These are phyloP conservation scores for Aulostomus chinensis DNA, from an alignment of 2,797 vertebrate genomes.

Conservation along the genomic window DNA sequence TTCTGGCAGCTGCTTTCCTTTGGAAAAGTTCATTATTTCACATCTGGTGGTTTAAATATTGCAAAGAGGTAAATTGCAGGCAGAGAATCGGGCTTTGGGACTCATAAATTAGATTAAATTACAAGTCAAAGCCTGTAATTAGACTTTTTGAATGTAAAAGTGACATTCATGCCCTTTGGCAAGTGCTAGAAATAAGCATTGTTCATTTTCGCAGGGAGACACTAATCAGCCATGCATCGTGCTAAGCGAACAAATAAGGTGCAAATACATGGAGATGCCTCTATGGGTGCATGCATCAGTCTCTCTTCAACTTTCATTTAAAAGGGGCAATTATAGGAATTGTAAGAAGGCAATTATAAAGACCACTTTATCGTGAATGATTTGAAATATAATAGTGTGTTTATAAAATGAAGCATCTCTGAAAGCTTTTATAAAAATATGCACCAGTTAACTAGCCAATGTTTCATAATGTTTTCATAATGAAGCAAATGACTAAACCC, in stretches of 20 bases:
- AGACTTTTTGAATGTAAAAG: constrained; percentile 29
- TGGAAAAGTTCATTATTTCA: constrained; percentile 53
- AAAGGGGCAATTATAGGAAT: constrained; percentile 7
- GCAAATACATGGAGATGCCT: constrained; percentile 5
- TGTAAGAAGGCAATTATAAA: no score
- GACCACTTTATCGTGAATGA: no score
- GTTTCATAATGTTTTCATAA: no score
- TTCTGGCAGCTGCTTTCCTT: constrained; percentile 45
- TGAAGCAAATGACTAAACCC: constrained; percentile 17
- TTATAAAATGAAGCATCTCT: no score
- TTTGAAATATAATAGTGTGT: no score
- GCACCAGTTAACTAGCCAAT: no score
- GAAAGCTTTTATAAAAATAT: no score
- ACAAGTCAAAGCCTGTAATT: constrained; percentile 41
- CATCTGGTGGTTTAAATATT: constrained; percentile 51
- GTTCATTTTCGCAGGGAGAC: constrained; percentile 1
- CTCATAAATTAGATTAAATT: constrained; percentile 51
- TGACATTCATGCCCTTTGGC: constrained; percentile 2
- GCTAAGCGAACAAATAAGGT: constrained; percentile 10
- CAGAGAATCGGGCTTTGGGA: constrained; percentile 34
- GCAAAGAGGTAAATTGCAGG: constrained; percentile 41
- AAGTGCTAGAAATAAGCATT: constrained; percentile 10
- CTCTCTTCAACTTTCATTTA: constrained; percentile 5
- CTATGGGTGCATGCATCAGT: neutral
- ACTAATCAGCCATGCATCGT: constrained; percentile 11